Percentiles rank a stretch among this genome's conserved stretches.
phyloP scores from a whole-genome alignment of 2,888 invertebrate species.

The Oligia strigilis region DNA sequence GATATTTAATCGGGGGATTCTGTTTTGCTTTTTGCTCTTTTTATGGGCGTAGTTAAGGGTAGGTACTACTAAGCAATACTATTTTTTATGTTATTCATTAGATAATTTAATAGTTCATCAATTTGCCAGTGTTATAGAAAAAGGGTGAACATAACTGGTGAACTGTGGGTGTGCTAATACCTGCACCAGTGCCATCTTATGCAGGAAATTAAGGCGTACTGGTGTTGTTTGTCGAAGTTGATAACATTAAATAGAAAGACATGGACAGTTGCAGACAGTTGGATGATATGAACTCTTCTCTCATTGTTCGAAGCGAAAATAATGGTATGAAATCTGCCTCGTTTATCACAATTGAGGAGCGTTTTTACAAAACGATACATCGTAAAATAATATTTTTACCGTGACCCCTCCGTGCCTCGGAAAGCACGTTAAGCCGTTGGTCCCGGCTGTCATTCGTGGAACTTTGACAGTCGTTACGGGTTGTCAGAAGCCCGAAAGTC shows the following conservation, averaged over 20 bases:
- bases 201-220: not conserved
- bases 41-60: conserved; percentile 33
- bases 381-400: too few species aligned
- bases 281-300: not conserved
- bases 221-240: not conserved
- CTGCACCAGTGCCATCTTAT: not conserved
- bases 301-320: not conserved
- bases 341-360: not conserved
- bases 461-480: too few species aligned
- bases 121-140: not conserved
- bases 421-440: too few species aligned
- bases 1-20: conserved; percentile 53
- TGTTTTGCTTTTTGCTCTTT: conserved; percentile 40
- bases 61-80: not conserved
- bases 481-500: too few species aligned
- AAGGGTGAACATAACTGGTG: not conserved
- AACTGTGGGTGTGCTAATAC: too few species aligned
- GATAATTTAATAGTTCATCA: not conserved
- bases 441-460: too few species aligned
- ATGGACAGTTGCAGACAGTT: not conserved
- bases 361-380: too few species aligned
- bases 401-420: too few species aligned
- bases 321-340: not conserved
- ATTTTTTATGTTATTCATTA: not conserved
- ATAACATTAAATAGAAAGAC: not conserved